Evolutionary conservation across 2,113 vertebrate species (phyloP), one percentile per base, ranked within the genome.

Genomic region (Promerops cafer): DNA sequence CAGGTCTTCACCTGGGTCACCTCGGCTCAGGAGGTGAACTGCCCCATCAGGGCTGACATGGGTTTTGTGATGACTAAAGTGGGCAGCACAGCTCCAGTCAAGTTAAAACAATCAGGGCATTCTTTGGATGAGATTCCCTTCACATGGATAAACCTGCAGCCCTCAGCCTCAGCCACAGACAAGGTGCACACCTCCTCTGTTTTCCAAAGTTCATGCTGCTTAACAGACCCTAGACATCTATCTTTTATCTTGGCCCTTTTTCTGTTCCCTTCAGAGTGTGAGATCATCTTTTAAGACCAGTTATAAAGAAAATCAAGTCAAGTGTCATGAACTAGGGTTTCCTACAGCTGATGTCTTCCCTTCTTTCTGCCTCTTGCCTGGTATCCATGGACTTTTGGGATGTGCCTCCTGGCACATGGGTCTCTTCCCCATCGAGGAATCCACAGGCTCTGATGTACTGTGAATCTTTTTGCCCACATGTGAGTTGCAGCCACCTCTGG

Each of bases 361-460:
- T 78, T 66, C 45, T 83, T 50, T 71, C 59, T 89, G 50, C 37
- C 18, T 72, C 47, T 78, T 77, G 40, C 19, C 11, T 77, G 72
- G 16, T 10, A 80, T 16, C 9, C 9, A 9, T 21, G 19, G 42
- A 54, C 16, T 6, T 11, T 56, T 60, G 21, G 33, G 50, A 45
- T 37, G 39, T 37, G 26, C 7, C 21, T 31, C 16, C 33, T 56
- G 61, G 3, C n/a, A 61, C 57, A 64, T 8, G 47, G 33, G 16
- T 35, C 27, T 70, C 24, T 61, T 77, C 30, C 14, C 18, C 27
- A 16, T 13, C 0, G 0, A 64, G 33, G 30, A 31, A 52, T n/a
- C 14, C 0, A 0, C 44, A 89, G 39, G 76, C 19, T 13, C 13
- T 28, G 11, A 10, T n/a, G 22, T 31, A 10, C 16, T 77, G 39